Evolutionary conservation across 1,140 invertebrate species (phyloP).

Genomic region (Eubasilissa regina): DNA sequence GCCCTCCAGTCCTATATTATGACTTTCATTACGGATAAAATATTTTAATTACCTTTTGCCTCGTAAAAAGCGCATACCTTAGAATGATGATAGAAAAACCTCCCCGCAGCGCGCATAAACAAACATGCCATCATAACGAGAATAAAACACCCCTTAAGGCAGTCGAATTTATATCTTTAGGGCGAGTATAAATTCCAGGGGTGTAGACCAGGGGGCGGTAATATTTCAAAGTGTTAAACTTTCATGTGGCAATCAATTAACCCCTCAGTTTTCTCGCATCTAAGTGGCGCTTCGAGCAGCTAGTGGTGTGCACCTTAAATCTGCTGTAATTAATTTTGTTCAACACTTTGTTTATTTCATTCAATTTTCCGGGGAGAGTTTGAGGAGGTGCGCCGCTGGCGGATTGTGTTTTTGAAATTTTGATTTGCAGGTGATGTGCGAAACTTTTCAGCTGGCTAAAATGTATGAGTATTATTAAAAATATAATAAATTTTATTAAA

Average conservation of each 20-base stretch:
- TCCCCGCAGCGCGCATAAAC: constrained; percentile 27
- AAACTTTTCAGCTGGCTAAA: no score
- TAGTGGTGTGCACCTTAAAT: constrained; percentile 58
- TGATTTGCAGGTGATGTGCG: neutral
- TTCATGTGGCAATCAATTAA: constrained; percentile 61
- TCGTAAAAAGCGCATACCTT: constrained; percentile 18
- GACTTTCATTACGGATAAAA: neutral
- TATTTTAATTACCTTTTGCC: constrained; percentile 30
- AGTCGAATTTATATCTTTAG: constrained; percentile 24
- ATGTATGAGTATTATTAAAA: no score
- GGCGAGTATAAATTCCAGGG: constrained; percentile 48
- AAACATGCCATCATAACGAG: constrained; percentile 41
- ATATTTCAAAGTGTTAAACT: constrained; percentile 61
- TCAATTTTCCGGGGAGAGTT: constrained; percentile 50
- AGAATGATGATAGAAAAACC: constrained; percentile 24
- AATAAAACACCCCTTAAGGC: constrained; percentile 38
- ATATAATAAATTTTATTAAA: no score
- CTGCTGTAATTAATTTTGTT: constrained; percentile 60
- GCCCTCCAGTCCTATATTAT: no score
- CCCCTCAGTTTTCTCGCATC: constrained; percentile 53
- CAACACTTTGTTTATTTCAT: constrained; percentile 59
- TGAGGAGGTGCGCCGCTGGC: constrained; percentile 8
- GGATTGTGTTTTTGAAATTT: neutral
- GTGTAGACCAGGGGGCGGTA: constrained; percentile 39
- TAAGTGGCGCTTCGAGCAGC: constrained; percentile 38